Base-by-base conservation (phyloP, 2,113 vertebrate genomes). In the Notothenia coriiceps region DNA sequence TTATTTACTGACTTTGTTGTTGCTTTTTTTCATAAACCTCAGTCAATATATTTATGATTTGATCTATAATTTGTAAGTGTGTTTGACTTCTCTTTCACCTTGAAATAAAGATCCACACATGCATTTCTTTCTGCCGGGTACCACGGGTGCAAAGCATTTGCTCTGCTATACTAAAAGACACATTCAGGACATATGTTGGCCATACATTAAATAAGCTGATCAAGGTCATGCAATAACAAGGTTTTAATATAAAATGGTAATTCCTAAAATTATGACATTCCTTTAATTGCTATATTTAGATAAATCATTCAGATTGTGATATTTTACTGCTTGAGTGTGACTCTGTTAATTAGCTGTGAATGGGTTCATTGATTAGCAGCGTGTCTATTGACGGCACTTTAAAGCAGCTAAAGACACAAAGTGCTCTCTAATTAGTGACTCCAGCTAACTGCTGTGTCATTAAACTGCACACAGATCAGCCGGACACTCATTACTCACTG, bases 71-170 rank as follows among this genome's bases (percentile, higher is more conserved):
- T 94, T 95, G 92, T 93, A 90, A 93, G 95, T 96, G 94, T 93
- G 94, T 96, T 92, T 95, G 95, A 96, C 94, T 96, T 95, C 84
- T 94, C 92, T 93, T 94, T 97, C 96, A 97, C 96, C 96, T 98
- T 99, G 96, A 98, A 97, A 97, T 96, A 93, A 96, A 93, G 90
- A 94, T 92, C 89, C 82, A 84, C 72, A 69, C 60, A 7, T 50
- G 63, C 14, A 5, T 54, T 83, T 67, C 59, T 49, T 60, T 60
- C 35, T 84, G 61, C 82, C 2, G 0, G 46, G 59, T 51, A 12
- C 68, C 7, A 9, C 2, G 25, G 29, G 10, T 51, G 29, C 50
- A n/a, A 15, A 66, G 59, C 49, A 10, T 71, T 76, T 2, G 5
- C 44, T 25, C 25, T 44, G 49, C 43, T 22, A 2, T 50, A 49